These are phyloP conservation scores for Forbesichthys papilliferus DNA, from an alignment of 2,113 vertebrate species.

Conservation along the genomic window DNA sequence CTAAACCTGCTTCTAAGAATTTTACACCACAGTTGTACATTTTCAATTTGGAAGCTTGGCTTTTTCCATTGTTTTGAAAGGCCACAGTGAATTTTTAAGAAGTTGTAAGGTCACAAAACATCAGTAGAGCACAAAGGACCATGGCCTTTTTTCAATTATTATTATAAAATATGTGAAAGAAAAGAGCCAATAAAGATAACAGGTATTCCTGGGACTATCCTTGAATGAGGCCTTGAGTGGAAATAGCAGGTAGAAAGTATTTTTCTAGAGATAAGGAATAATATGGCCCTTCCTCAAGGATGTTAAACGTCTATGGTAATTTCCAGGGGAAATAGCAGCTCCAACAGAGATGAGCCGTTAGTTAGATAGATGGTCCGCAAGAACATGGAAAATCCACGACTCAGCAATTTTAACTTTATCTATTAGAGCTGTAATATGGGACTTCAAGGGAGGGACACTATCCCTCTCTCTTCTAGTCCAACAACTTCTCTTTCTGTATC, in stretches of 20 bases:
- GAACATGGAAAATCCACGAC: slow-evolving; percentile 57
- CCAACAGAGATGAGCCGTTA: slow-evolving; percentile 58
- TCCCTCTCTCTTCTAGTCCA: slow-evolving; percentile 27
- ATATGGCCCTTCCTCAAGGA: slow-evolving; percentile 51
- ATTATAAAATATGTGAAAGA: slow-evolving; percentile 34
- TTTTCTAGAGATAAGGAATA: slow-evolving; percentile 59
- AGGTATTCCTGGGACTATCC: slow-evolving; percentile 16
- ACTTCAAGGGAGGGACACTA: slow-evolving; percentile 62
- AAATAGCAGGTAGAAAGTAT: slow-evolving; percentile 32
- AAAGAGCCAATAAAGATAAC: slow-evolving; percentile 28
- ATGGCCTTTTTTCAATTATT: slow-evolving; percentile 45
- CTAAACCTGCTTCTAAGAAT: background rate
- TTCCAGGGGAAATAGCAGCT: slow-evolving; percentile 69
- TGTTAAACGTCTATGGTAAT: slow-evolving; percentile 59
- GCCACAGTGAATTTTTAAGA: background rate
- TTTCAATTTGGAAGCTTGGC: background rate
- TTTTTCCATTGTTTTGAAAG: background rate
- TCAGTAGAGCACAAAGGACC: slow-evolving; percentile 29
- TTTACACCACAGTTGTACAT: slow-evolving; percentile 17
- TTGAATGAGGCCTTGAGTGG: slow-evolving; percentile 27
- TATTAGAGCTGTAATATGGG: slow-evolving; percentile 73
- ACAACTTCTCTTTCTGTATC: slow-evolving; percentile 32
- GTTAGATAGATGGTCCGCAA: slow-evolving; percentile 68
- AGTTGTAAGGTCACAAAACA: slow-evolving; percentile 29
- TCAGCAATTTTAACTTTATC: slow-evolving; percentile 74